Evolutionary conservation across 2,113 vertebrate genomes (phyloP).

Genomic region (Clarias batrachus): DNA sequence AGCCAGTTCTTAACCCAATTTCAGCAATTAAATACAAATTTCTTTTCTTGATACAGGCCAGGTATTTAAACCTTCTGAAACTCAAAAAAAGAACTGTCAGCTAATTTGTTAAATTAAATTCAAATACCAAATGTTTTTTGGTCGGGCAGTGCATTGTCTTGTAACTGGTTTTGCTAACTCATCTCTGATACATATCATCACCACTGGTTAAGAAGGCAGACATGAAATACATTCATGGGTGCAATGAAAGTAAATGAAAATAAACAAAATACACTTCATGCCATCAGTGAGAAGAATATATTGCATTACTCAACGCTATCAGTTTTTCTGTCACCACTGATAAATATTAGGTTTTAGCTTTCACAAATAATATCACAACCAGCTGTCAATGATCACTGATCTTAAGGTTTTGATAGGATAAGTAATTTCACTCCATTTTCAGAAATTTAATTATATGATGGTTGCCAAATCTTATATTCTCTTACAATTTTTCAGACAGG

Average conservation of each 20-base stretch:
- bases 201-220: neutral
- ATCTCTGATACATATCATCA: neutral
- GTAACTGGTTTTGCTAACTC: neutral
- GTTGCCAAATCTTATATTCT: neutral
- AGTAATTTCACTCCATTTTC: neutral
- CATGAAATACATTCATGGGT: neutral
- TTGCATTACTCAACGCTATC: neutral
- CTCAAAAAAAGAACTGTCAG: too few species aligned
- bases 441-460: neutral
- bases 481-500: neutral
- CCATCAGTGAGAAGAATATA: neutral
- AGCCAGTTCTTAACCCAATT: too few species aligned
- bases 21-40: too few species aligned
- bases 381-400: neutral
- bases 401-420: neutral
- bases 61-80: too few species aligned
- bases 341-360: neutral
- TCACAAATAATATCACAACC: neutral
- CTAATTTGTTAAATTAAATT: too few species aligned
- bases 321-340: neutral
- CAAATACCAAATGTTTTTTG: too few species aligned
- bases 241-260: neutral
- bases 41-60: too few species aligned
- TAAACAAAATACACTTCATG: neutral
- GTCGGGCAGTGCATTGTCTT: neutral